Evolutionary conservation across 2,797 vertebrate species (phyloP), one percentile per base, ranked within the genome.

Genomic region (Chlorospingus flavigularis): DNA sequence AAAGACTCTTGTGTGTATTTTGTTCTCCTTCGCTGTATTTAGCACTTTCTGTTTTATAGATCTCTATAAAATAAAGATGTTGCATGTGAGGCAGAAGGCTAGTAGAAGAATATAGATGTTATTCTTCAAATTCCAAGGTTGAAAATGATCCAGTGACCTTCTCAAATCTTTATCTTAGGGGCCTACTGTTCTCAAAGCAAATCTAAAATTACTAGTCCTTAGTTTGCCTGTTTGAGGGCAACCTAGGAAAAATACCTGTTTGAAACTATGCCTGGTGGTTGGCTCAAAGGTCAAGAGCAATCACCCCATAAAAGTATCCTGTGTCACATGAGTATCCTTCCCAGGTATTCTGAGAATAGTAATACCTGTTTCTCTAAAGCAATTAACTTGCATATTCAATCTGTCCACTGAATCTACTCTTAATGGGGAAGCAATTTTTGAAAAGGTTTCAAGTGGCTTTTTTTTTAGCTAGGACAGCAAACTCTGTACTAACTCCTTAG

Each of bases 1-100:
- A 90, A 75, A 53, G 66, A 17, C 11, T 79, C 28, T 31, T 43
- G 61, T 40, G 88, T 96, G 79, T 76, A 50, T 95, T 96, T 94
- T 96, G 63, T 95, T 97, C 90, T 95, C 48, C 11, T 26, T 25
- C 1, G 2, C n/a, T 42, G 2, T 10, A 23, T 61, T 84, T 50
- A 62, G 35, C 42, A 23, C 4, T 40, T 53, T 33, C 26, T 81
- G 8, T 21, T 80, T 78, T 58, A 60, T 14, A 60, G 25, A 11
- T 26, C 23, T 58, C 42, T 57, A 3, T 19, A 26, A 67, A 55
- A 78, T 45, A 75, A 62, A 66, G 9, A 21, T 15, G 17, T 14
- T 75, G 42, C 15, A 30, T 11, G 7, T 9, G 16, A 4, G 10
- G 16, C 9, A 43, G 18, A 58, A 51, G 15, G 31, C 31, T 63